Evolutionary conservation across 2,797 vertebrate genomes (phyloP), one percentile per base, ranked within the genome.

Genomic region (Chloroceryle inda): DNA sequence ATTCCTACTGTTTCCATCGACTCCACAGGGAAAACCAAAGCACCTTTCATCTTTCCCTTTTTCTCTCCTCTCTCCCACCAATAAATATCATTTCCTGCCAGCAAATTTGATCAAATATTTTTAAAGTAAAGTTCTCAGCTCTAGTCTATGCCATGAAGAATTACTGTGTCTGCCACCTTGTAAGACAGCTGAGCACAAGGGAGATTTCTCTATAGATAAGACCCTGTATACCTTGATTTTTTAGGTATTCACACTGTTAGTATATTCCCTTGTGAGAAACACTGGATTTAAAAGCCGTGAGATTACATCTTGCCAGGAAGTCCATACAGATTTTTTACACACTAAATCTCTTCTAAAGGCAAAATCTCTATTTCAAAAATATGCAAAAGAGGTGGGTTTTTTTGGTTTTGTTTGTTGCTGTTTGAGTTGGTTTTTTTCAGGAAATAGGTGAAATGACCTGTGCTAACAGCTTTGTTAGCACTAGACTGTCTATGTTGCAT

Each of bases 391-490:
- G 4, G 1, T 24, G n/a, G 16, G 31, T 2, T n/a, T 17, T 33
- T 47, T 13, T n/a, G 10, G 11, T 3, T 33, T n/a, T 3, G 7
- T 22, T 9, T 21, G 29, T 53, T 53, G 52, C 24, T 33, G 47
- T 13, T 24, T 44, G 33, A 42, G 19, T 27, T 26, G 35, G 1
- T 37, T 42, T 71, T 49, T 81, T 92, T 13, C 47, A 72, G 26
- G 10, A 81, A 59, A 55, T 1, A 9, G 5, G 3, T 3, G 6
- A 53, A 78, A 37, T 6, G 0, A 26, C 29, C 7, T 56, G 9
- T 63, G 37, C 21, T 40, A 80, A 27, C 6, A 50, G 16, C 27
- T 78, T 86, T 89, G 38, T 19, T 61, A 78, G 13, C 10, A 73
- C 44, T 40, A 82, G 18, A 71, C 27, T 40, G 45, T 7, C 4